Percentiles rank a stretch among this genome's conserved stretches.
Conservation (phyloP, 2,113 vertebrate genomes). For the Lynx canadensis region DNA sequence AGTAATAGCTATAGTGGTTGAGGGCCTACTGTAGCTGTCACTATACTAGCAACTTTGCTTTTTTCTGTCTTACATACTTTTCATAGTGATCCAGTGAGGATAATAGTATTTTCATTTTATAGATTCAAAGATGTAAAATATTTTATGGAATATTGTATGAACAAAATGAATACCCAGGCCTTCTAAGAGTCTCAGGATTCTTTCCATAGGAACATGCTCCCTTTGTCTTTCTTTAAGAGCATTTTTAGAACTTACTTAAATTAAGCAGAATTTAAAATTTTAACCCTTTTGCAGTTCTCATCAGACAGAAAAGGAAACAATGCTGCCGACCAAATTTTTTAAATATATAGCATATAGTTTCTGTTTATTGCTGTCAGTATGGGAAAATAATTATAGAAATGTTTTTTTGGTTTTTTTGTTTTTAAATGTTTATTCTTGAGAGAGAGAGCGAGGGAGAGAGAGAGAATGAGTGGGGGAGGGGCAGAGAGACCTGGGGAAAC, state of each 20-base stretch:
- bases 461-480: too few relatives aligned
- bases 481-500: too few relatives aligned
- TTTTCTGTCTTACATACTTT: not conserved
- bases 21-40: not conserved
- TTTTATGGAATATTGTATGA: not conserved
- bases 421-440: too few relatives aligned
- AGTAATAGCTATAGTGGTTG: not conserved
- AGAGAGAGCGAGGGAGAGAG: too few relatives aligned
- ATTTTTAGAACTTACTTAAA: conserved; percentile 78
- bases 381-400: conserved; percentile 14
- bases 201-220: not conserved
- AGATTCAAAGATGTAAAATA: not conserved
- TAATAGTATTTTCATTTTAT: not conserved
- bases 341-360: conserved; percentile 21
- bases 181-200: not conserved
- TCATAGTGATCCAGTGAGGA: not conserved
- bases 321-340: conserved; percentile 72
- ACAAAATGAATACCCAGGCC: not conserved
- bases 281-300: conserved; percentile 75
- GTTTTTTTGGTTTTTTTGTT: too few relatives aligned
- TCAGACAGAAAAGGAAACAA: conserved; percentile 79
- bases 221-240: not conserved
- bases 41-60: not conserved
- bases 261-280: conserved; percentile 74
- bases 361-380: not conserved